Evolutionary conservation across 2,113 vertebrate species (phyloP), one percentile per base, ranked within the genome.

Genomic region (Calyptomena viridis): DNA sequence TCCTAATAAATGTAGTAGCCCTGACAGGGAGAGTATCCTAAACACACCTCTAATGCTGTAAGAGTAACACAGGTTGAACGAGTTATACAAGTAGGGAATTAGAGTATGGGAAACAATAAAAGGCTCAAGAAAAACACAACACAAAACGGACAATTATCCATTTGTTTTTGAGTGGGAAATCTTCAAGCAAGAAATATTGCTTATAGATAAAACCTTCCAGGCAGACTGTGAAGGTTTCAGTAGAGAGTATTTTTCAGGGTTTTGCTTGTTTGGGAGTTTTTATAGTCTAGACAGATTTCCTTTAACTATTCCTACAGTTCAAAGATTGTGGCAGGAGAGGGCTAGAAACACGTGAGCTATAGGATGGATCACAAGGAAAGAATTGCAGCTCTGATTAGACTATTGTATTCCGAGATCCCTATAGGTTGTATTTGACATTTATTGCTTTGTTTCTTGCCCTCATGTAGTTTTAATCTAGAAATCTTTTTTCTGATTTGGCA

Each of bases 341-440:
- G 3, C 4, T 44, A 37, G 35, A 60, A 83, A 69, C 14, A 19
- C 0, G 0, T 50, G 16, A 60, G 12, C 37, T 47, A 9, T 44
- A 44, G 18, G 12, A 75, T 58, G 27, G 33, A 49, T 15, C 25
- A 64, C n/a, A 71, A 73, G 17, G 17, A 58, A 20, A 40, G 22
- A 93, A 50, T 19, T 89, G 10, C 21, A 71, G 8, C 19, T 91
- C 13, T 66, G 47, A 82, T 82, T 42, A 28, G 56, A 23, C 5
- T 55, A 22, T 50, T 84, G 85, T 74, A 78, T 72, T 89, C 19
- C 47, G 31, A 68, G 53, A 82, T 13, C 2, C 5, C 14, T 47
- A 9, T 62, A 77, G 39, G 25, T 69, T 25, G 20, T 66, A 73
- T 79, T 82, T 49, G 37, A 72, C 42, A 18, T 12, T 85, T 88